phyloP scores from a whole-genome alignment of 2,797 vertebrate species.

The Scolopax bukidnonensis region DNA sequence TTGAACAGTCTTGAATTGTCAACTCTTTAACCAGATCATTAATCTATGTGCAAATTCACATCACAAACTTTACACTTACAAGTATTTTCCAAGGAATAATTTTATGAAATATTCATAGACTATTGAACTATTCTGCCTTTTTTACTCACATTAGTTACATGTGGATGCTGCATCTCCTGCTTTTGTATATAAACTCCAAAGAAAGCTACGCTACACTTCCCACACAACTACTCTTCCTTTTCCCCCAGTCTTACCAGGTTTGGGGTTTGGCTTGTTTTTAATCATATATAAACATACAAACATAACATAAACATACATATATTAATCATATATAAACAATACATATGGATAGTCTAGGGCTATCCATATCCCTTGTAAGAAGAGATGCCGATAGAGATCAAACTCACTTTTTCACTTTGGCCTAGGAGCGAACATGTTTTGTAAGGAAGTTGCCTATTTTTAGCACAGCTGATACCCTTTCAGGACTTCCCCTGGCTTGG shows the following conservation, averaged over 20 bases:
- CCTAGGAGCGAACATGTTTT: neutral
- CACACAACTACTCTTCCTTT: neutral
- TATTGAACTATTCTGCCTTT: neutral
- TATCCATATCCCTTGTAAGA: neutral
- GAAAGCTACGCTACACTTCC: neutral
- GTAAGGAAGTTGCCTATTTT: neutral
- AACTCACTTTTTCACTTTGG: neutral
- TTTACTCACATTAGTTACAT: neutral
- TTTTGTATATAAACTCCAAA: neutral
- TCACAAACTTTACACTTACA: neutral
- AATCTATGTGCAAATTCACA: neutral
- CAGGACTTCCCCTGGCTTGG: neutral
- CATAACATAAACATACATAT: too few relatives aligned
- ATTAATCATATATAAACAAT: neutral
- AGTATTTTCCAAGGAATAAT: slow-evolving; percentile 24
- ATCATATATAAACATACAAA: neutral
- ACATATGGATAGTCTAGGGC: neutral
- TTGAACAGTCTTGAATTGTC: neutral
- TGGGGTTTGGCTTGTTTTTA: neutral
- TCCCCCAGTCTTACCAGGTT: neutral
- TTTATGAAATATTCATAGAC: slow-evolving; percentile 4
- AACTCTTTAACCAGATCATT: neutral
- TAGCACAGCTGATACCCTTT: neutral
- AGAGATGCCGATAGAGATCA: neutral
- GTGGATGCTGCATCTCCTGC: neutral